Evolutionary conservation across 2,888 invertebrate genomes (phyloP), one percentile per base, ranked within the genome.

Genomic region (Pristionchus arcanus): DNA sequence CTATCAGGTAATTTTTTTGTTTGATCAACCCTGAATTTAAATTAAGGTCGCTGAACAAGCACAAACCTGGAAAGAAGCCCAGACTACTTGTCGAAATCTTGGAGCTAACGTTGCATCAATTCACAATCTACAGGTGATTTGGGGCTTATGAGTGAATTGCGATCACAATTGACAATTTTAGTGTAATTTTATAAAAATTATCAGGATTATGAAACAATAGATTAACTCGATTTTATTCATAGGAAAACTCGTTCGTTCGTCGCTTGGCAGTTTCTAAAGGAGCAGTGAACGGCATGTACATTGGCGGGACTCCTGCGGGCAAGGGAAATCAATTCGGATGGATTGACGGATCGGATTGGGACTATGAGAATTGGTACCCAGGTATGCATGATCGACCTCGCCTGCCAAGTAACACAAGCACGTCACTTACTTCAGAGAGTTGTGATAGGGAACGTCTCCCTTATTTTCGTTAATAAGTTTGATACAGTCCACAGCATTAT

Each of bases 281-380:
- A 7, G 49, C 49, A n/a, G 53, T 81, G 16, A 81, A 81, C 28
- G 81, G 81, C 13, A 13, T 81, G 15, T 53, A 28, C 49, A 25
- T 81, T 81, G 81, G 81, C 25, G 81, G 15, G 13, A 28, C 53
- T 11, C 4, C n/a, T 16, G 49, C 81, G 25, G 81, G 81, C 28
- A 81, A 81, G 81, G 49, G 81, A 19, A 81, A 49, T n/a, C 25
- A 25, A 25, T 81, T 81, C 28, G 81, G 81, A 81, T 81, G 81
- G 81, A 34, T 81, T 53, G 81, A 81, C 16, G 81, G 81, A 49
- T 21, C 81, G 21, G n/a, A 49, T 1, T 81, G 81, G 81, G 81
- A 81, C 15, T 81, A 53, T 28, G 81, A 81, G 16, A 81, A 81
- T 7, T 81, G 25, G 15, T 53, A 53, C 28, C 49, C 81, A 9